These are phyloP conservation scores for Anhinga anhinga DNA, from an alignment of 2,113 vertebrate genomes.

Conservation along the genomic window DNA sequence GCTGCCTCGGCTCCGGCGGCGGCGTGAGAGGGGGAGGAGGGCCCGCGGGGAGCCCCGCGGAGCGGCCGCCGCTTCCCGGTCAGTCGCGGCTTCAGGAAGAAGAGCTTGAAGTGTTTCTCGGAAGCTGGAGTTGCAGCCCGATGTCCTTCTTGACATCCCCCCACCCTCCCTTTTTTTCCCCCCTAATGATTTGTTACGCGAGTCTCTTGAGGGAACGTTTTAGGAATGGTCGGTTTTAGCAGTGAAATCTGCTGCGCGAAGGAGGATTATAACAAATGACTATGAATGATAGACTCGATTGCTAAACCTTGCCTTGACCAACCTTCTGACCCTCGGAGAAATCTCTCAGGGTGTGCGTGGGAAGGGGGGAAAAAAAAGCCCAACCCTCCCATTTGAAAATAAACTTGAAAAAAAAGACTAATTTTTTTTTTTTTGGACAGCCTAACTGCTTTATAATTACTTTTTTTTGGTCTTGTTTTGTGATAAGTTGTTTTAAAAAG, in stretches of 20 bases:
- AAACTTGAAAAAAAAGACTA: slow-evolving; percentile 7
- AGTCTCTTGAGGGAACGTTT: slow-evolving; percentile 13
- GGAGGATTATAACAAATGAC: slow-evolving; percentile 48
- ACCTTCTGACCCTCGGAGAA: slow-evolving; percentile 15
- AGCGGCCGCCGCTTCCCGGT: not conserved
- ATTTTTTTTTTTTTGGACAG: not conserved
- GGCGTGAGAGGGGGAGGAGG: not conserved
- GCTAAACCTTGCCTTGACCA: slow-evolving; percentile 22
- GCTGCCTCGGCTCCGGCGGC: not conserved
- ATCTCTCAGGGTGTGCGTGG: slow-evolving; percentile 12
- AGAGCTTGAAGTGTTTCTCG: slow-evolving; percentile 7
- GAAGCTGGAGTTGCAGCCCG: slow-evolving; percentile 7
- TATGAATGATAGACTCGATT: slow-evolving; percentile 27
- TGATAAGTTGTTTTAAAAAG: slow-evolving; percentile 29
- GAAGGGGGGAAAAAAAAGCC: not conserved
- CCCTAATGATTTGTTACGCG: not conserved
- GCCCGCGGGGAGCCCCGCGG: not conserved
- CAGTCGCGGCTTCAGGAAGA: not conserved
- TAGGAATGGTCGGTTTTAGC: slow-evolving; percentile 51
- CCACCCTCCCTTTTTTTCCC: not conserved
- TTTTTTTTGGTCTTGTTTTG: not conserved
- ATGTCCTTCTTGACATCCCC: not conserved
- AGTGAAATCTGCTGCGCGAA: slow-evolving; percentile 18
- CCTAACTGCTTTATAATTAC: not conserved
- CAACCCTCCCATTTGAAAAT: not conserved